Conservation (phyloP, 2,888 invertebrate species). For the Mythimna impura region DNA sequence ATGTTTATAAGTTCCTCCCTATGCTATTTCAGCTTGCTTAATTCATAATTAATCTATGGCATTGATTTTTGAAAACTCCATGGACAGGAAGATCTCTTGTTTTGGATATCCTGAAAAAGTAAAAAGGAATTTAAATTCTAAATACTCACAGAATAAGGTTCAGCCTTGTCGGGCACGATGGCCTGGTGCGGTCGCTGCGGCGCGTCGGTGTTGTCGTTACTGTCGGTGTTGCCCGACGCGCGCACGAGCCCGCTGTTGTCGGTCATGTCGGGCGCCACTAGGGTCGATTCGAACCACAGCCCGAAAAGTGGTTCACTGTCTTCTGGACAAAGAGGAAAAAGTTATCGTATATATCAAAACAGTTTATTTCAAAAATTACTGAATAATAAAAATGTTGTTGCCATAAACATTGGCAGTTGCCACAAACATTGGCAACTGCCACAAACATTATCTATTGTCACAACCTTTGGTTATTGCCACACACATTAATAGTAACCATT, state of each 20-base stretch:
- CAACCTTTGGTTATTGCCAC: neutral
- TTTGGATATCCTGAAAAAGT: neutral
- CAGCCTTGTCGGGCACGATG: slow-evolving; percentile 88
- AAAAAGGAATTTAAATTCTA: neutral
- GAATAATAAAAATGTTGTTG: too few relatives aligned
- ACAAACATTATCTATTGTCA: too few relatives aligned
- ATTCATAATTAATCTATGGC: too few relatives aligned
- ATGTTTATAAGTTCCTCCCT: too few relatives aligned
- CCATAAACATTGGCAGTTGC: too few relatives aligned
- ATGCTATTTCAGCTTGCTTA: too few relatives aligned
- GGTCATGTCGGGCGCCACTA: slow-evolving; percentile 94
- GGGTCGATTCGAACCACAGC: slow-evolving; percentile 98
- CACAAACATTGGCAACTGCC: too few relatives aligned
- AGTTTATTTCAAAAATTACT: neutral
- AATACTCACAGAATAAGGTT: slow-evolving; percentile 86
- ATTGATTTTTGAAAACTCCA: too few relatives aligned
- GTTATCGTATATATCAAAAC: slow-evolving; percentile 10
- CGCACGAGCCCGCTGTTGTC: slow-evolving; percentile 87
- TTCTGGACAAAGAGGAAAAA: slow-evolving; percentile 80
- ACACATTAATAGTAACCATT: neutral
- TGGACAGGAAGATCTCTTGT: too few relatives aligned
- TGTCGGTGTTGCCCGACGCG: slow-evolving; percentile 85
- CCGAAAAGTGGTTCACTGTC: slow-evolving; percentile 97
- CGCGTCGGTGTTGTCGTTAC: slow-evolving; percentile 87
- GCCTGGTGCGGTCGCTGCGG: slow-evolving; percentile 82